These are phyloP conservation scores for Drosophila oshimai DNA, from an alignment of 1,140 invertebrate genomes.

Conservation along the genomic window DNA sequence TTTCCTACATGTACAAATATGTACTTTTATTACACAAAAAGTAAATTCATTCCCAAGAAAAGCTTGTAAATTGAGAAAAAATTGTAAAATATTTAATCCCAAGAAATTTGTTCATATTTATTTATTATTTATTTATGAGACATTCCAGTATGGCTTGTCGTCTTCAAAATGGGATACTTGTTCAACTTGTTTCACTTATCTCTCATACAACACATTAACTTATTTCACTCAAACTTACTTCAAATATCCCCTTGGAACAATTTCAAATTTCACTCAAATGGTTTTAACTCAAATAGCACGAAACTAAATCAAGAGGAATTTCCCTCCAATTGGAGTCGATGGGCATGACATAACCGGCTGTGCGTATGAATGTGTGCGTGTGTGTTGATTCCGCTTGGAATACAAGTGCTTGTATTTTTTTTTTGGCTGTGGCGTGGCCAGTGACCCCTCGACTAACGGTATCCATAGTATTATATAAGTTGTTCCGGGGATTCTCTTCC, in stretches of 20 bases:
- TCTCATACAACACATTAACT: too few relatives aligned
- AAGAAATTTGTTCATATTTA: too few relatives aligned
- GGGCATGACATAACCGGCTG: constrained; percentile 63
- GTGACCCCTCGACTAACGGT: constrained; percentile 70
- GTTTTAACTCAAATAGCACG: constrained; percentile 32
- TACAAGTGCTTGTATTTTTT: constrained; percentile 52
- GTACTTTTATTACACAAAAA: too few relatives aligned
- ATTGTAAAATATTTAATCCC: too few relatives aligned
- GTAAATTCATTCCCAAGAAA: too few relatives aligned
- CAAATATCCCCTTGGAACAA: too few relatives aligned
- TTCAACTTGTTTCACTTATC: too few relatives aligned
- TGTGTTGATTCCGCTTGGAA: constrained; percentile 15
- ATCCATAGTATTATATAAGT: constrained; percentile 77
- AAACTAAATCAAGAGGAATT: constrained; percentile 28
- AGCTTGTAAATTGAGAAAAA: too few relatives aligned
- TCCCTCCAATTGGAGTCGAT: constrained; percentile 27
- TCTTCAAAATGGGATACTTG: too few relatives aligned
- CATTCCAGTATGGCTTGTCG: too few relatives aligned
- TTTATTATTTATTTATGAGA: too few relatives aligned
- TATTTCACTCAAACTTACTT: constrained; percentile 21
- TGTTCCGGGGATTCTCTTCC: constrained; percentile 8
- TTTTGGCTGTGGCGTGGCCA: constrained; percentile 58
- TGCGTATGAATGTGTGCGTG: constrained; percentile 2
- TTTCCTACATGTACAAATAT: too few relatives aligned
- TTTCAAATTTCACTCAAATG: not conserved